phyloP scores from a whole-genome alignment of 2,797 vertebrate species.

The Xenentodon cancila region DNA sequence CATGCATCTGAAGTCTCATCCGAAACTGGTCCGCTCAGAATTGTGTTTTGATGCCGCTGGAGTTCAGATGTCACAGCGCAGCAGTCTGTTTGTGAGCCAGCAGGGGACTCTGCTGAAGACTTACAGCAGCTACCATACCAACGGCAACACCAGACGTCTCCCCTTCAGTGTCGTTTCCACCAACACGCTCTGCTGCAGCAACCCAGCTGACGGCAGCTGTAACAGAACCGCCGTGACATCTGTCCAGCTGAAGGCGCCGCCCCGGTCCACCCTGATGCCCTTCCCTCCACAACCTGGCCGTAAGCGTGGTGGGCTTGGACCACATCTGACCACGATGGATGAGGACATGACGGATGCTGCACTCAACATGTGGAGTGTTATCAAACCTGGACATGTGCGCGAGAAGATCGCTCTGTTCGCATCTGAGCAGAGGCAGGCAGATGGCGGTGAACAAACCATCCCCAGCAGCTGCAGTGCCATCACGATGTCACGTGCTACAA shows the following conservation, averaged over 20 bases:
- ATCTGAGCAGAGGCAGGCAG: slow-evolving; percentile 59
- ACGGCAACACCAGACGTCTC: slow-evolving; percentile 58
- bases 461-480: not conserved
- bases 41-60: slow-evolving; percentile 72
- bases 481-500: slow-evolving; percentile 75
- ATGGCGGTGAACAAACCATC: fast-evolving
- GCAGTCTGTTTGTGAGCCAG: slow-evolving; percentile 33
- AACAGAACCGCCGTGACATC: slow-evolving; percentile 16
- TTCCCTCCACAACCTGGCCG: slow-evolving; percentile 8
- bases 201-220: too few relatives aligned
- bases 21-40: slow-evolving; percentile 86
- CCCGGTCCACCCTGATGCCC: slow-evolving; percentile 10
- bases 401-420: slow-evolving; percentile 97
- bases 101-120: slow-evolving; percentile 63
- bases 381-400: slow-evolving; percentile 95
- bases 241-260: slow-evolving; percentile 13
- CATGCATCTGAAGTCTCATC: slow-evolving; percentile 92
- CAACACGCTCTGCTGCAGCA: slow-evolving; percentile 79
- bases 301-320: slow-evolving; percentile 54
- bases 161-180: slow-evolving; percentile 84
- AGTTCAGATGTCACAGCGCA: slow-evolving; percentile 69
- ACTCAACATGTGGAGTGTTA: slow-evolving; percentile 90
- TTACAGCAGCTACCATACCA: slow-evolving; percentile 67
- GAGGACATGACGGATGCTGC: slow-evolving; percentile 73
- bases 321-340: slow-evolving; percentile 55